Evolutionary conservation across 2,797 vertebrate species (phyloP), one percentile per base, ranked within the genome.

Genomic region (Pseudocheirus occidentalis): DNA sequence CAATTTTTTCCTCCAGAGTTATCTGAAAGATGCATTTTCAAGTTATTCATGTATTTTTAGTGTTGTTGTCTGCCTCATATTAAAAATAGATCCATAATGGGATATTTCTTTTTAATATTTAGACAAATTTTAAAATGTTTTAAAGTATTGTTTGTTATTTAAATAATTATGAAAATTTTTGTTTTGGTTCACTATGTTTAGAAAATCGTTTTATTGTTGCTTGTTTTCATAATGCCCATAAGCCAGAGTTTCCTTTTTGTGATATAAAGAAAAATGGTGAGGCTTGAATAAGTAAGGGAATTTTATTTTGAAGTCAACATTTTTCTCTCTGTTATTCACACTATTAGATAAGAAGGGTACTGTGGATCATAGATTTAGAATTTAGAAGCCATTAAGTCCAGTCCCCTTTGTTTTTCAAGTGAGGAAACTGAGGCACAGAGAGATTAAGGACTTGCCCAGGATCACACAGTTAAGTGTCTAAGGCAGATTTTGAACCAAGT

Each of bases 281-380:
- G 66, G 28, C 66, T 53, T 89, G 34, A 92, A 90, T 81, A 0
- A 0, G 57, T 40, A 87, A 46, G 10, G 27, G 92, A 27, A 55
- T 40, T 91, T 59, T 87, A 27, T 81, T 94, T 93, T 95, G 27
- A 90, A 94, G 55, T 92, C 59, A 58, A 73, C 6, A 50, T 13
- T 62, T 28, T 89, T 28, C 50, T 87, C 56, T 29, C 40, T 91
- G 52, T 93, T 90, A 62, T 89, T 90, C 66, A 73, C 53, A 16
- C 59, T 66, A 50, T 58, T 55, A 56, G 53, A 73, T 73, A 73
- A 1, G 6, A 40, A 21, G 5, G n/a, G 5, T 21, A 73, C n/a
- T 40, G n/a, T 73, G n/a, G 66, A 73, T 73, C 16, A 73, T 40
- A 40, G 6, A 73, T 73, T 40, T 73, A 40, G n/a, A 21, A 16